phyloP scores from a whole-genome alignment of 2,888 invertebrate species.

The Drosophila nr. medialis region DNA sequence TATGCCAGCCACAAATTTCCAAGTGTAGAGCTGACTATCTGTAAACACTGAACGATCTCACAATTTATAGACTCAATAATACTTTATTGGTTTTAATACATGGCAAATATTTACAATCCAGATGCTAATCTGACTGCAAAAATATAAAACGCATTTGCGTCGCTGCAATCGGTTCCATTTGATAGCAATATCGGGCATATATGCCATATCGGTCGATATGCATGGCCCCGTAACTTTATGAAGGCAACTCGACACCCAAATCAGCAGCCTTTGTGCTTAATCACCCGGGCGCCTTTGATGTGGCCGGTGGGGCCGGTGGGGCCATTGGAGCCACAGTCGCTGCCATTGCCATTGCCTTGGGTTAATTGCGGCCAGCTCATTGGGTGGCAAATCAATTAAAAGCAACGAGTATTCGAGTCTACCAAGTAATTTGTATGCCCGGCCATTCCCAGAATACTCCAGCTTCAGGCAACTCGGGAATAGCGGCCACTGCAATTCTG shows the following conservation, averaged over 20 bases:
- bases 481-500: slow-evolving; percentile 19
- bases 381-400: slow-evolving; percentile 79
- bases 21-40: slow-evolving; percentile 14
- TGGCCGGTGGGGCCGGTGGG: slow-evolving; percentile 58
- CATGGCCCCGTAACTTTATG: slow-evolving; percentile 13
- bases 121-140: slow-evolving; percentile 67
- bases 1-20: not conserved
- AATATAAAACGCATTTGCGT: slow-evolving; percentile 27
- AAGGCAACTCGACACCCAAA: slow-evolving; percentile 51
- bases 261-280: slow-evolving; percentile 74
- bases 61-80: slow-evolving; percentile 65
- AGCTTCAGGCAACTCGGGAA: slow-evolving; percentile 5
- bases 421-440: slow-evolving; percentile 37
- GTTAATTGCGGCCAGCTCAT: slow-evolving; percentile 78
- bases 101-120: slow-evolving; percentile 40
- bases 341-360: slow-evolving; percentile 50
- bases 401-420: slow-evolving; percentile 17
- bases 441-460: slow-evolving; percentile 46
- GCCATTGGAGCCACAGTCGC: slow-evolving; percentile 10
- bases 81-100: slow-evolving; percentile 73
- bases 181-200: slow-evolving; percentile 40
- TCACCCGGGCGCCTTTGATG: slow-evolving; percentile 70
- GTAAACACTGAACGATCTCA: slow-evolving; percentile 21
- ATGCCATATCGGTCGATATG: slow-evolving; percentile 49
- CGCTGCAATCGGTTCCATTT: slow-evolving; percentile 37